These are phyloP conservation scores for Philereme vetulata DNA, from an alignment of 2,888 invertebrate genomes.

Conservation along the genomic window DNA sequence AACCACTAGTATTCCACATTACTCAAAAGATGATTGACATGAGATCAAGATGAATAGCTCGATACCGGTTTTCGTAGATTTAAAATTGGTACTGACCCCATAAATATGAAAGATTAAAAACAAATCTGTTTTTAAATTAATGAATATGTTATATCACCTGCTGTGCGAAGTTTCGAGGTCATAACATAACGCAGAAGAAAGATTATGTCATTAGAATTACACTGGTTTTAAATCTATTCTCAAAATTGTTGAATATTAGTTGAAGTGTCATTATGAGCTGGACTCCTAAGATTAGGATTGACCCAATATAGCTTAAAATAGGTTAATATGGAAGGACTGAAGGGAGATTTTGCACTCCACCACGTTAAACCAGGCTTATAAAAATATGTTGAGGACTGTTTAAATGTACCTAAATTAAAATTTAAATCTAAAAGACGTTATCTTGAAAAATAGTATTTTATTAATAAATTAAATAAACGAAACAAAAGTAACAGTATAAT, in stretches of 20 bases:
- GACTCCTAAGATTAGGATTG: no score
- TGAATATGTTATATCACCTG: not conserved
- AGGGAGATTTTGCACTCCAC: no score
- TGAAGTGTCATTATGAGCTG: no score
- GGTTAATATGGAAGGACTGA: no score
- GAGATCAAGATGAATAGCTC: constrained; percentile 33
- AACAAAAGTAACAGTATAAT: constrained; percentile 1
- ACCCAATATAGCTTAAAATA: no score
- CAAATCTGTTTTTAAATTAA: constrained; percentile 1
- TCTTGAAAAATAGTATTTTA: not conserved
- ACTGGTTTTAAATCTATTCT: no score
- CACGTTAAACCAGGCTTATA: no score
- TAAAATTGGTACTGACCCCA: constrained; percentile 24
- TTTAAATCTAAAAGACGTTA: no score
- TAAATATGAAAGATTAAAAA: constrained; percentile 21
- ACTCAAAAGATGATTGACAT: constrained; percentile 37
- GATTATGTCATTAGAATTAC: no score
- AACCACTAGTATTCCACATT: constrained; percentile 32
- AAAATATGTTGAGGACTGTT: no score
- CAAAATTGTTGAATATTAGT: no score
- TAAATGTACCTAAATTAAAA: no score
- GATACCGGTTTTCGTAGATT: constrained; percentile 23
- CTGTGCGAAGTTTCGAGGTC: constrained; percentile 6
- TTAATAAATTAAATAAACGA: not conserved
- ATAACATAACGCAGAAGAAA: constrained; percentile 1